Percentiles rank a stretch among this genome's conserved stretches.
phyloP scores from a whole-genome alignment of 2,888 invertebrate species.

The Limnephilus marmoratus region DNA sequence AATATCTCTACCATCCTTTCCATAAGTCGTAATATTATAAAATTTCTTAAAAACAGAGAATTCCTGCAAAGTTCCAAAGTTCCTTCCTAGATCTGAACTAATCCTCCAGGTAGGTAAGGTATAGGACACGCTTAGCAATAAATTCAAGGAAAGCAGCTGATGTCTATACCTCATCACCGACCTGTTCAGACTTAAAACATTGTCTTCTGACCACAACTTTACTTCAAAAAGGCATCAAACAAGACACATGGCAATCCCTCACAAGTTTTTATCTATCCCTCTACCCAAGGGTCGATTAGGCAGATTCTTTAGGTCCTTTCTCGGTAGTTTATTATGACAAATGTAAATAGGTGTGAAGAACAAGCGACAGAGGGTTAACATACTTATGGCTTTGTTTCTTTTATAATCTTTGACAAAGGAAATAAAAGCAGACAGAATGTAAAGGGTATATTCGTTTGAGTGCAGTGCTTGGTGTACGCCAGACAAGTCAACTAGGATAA shows the following conservation, averaged over 20 bases:
- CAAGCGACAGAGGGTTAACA: conserved; percentile 9
- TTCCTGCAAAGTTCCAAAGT: neutral
- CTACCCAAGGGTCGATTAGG: neutral
- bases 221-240: neutral
- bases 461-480: neutral
- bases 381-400: conserved; percentile 28
- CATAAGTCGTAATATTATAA: neutral
- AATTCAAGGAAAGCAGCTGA: conserved; percentile 9
- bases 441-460: neutral
- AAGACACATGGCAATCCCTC: neutral
- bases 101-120: neutral
- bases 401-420: conserved; percentile 17
- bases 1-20: neutral
- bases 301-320: conserved; percentile 12
- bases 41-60: neutral
- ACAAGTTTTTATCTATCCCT: neutral
- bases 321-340: conserved; percentile 41
- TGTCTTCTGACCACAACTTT: neutral
- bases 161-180: neutral
- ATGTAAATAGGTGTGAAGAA: conserved; percentile 44
- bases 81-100: neutral
- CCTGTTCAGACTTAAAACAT: neutral
- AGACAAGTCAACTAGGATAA: neutral
- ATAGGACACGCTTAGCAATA: neutral
- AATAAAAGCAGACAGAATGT: neutral